Evolutionary conservation across 64 coral and sea anemone genomes (phyloP).

Genomic region (Dendronephthya gigantea): DNA sequence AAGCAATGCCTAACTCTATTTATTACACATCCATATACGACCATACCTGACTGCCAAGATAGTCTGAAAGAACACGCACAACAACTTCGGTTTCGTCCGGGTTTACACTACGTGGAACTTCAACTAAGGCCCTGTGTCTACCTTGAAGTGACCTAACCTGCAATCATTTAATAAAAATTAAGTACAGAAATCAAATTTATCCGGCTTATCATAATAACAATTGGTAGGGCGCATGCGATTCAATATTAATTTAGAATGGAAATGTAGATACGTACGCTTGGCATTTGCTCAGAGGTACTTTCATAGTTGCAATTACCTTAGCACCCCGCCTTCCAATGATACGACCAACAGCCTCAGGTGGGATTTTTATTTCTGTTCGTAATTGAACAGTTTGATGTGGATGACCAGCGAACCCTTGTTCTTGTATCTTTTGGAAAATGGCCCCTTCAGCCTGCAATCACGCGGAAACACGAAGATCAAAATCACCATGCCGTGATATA

Average conservation of each 20-base stretch:
- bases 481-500: too few species aligned
- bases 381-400: background rate
- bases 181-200: background rate
- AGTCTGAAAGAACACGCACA: background rate
- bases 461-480: too few species aligned
- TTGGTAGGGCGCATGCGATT: too few species aligned
- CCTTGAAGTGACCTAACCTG: constrained; percentile 5
- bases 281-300: too few species aligned
- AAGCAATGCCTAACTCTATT: too few species aligned
- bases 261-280: too few species aligned
- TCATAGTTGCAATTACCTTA: constrained; percentile 1
- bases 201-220: too few species aligned
- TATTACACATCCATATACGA: too few species aligned
- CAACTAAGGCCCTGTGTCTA: constrained; percentile 10
- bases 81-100: constrained; percentile 3
- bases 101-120: constrained; percentile 4
- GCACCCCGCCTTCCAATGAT: background rate
- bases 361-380: background rate
- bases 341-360: constrained; percentile 8
- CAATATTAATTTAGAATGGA: too few species aligned
- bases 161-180: background rate
- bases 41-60: background rate
- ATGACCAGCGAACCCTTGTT: background rate
- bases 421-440: constrained; percentile 5
- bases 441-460: constrained; percentile 14